Conservation (phyloP, 2,797 vertebrate species). For the Anabas testudineus region DNA sequence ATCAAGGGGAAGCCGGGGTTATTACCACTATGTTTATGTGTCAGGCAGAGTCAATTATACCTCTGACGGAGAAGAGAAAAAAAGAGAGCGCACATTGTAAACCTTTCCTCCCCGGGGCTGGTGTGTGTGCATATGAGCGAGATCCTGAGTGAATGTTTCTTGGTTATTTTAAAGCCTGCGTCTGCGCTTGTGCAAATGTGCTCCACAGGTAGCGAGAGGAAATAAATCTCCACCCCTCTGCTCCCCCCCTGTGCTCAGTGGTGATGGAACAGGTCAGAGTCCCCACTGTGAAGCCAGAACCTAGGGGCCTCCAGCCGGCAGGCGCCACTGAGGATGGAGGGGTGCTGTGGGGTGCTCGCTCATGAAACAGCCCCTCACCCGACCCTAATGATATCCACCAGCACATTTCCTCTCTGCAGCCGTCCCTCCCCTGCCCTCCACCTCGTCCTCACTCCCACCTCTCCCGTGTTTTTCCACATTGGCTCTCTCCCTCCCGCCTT, state of each 20-base stretch:
- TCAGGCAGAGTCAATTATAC: conserved; percentile 69
- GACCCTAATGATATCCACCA: conserved; percentile 76
- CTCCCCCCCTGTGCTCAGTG: conserved; percentile 9
- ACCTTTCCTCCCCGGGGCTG: conserved; percentile 39
- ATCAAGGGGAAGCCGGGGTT: conserved; percentile 62
- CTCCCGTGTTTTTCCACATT: conserved; percentile 29
- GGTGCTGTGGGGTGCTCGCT: conserved; percentile 74
- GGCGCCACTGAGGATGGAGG: conserved; percentile 76
- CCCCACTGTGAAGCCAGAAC: conserved; percentile 49
- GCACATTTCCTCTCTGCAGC: conserved; percentile 49
- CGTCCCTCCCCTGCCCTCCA: background rate
- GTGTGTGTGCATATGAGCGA: conserved; percentile 25
- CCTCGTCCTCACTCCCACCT: background rate
- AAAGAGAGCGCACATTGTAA: conserved; percentile 21
- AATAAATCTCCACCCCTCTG: conserved; percentile 37
- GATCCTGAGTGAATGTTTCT: conserved; percentile 8
- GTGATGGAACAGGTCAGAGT: conserved; percentile 62
- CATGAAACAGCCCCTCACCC: conserved; percentile 71
- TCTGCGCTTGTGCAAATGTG: conserved; percentile 49
- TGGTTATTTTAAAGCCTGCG: conserved; percentile 10
- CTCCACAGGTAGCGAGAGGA: conserved; percentile 61
- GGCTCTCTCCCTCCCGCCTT: conserved; percentile 36
- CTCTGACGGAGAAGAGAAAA: conserved; percentile 27
- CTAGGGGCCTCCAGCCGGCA: conserved; percentile 68
- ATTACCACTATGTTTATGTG: conserved; percentile 66